Conservation (phyloP, 1,140 invertebrate genomes). For the Belonocnema kinseyi region DNA sequence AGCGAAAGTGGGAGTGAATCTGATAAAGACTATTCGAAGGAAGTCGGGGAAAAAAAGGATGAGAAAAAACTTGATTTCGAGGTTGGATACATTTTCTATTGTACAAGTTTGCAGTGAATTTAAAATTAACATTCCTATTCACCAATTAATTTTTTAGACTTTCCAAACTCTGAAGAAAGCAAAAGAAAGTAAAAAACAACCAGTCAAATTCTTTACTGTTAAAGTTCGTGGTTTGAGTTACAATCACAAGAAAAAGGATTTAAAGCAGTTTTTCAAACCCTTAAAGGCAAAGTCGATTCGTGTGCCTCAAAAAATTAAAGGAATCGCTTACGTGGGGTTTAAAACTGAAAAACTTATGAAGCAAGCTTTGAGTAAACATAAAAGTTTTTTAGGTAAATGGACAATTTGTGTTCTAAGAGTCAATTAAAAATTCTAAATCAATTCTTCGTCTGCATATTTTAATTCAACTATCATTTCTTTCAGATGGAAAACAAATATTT, state of each 20-base stretch:
- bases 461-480: conserved; percentile 40
- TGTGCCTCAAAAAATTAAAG: conserved; percentile 85
- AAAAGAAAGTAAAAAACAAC: conserved; percentile 65
- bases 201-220: conserved; percentile 78
- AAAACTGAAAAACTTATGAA: conserved; percentile 88
- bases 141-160: conserved; percentile 41
- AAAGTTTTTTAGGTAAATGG: conserved; percentile 86
- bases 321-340: conserved; percentile 95
- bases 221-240: conserved; percentile 82
- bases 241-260: conserved; percentile 85
- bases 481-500: conserved; percentile 81
- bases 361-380: conserved; percentile 90
- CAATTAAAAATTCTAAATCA: not conserved
- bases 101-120: not conserved
- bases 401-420: conserved; percentile 31
- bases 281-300: conserved; percentile 87
- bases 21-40: conserved; percentile 40
- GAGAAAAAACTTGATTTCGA: conserved; percentile 65
- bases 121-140: conserved; percentile 4
- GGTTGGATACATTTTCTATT: conserved; percentile 47
- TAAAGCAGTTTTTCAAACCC: conserved; percentile 91
- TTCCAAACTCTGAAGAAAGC: conserved; percentile 30
- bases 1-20: conserved; percentile 31
- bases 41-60: conserved; percentile 47
- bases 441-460: not conserved